Base-by-base conservation (phyloP, 92 coral and sea anemone genomes). In the Micromussa lordhowensis region DNA sequence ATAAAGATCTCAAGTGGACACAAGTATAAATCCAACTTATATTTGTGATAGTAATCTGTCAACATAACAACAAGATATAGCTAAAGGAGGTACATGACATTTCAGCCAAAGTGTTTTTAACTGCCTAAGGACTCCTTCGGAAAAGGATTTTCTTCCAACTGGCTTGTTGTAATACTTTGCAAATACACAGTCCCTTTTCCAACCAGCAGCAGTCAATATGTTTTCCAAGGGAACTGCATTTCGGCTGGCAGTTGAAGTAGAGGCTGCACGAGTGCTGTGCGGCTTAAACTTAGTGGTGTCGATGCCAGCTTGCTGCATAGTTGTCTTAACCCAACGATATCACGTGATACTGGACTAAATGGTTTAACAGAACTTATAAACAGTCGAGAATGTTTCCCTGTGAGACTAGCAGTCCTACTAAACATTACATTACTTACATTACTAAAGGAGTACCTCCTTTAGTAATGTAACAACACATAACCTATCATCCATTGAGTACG, bases 151-250 rank as follows among this genome's bases (percentile, higher is more conserved):
- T 49, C 82, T 30, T 55, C 17, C 82, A 55, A 79, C 24, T 79
- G 81, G 66, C 81, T 79, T 79, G 80, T 79, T 85, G 77, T 79
- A 90, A 69, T 78, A 90, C 44, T 71, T 90, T 22, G 92, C 88
- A 89, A 89, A 89, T 10, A 57, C 75, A 68, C 84, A 83, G 82
- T 63, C 83, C 35, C 68, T 21, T 55, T 44, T 64, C 91, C 91
- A 87, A 0, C 91, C 91, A 28, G 86, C 91, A 8, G 91, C 86
- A 19, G 73, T 44, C 80, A 90, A 79, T 10, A 90, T 90, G n/a
- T 68, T 73, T 14, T 82, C 84, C 38, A 87, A 72, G 0, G 91
- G 86, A 1, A 87, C 86, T 29, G 72, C 81, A 30, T 44, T 87
- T 15, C 32, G 82, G 10, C 26, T 61, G 6, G 89, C 92, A 53